Conservation (phyloP, 92 coral and sea anemone genomes). For the Porites lobata region DNA sequence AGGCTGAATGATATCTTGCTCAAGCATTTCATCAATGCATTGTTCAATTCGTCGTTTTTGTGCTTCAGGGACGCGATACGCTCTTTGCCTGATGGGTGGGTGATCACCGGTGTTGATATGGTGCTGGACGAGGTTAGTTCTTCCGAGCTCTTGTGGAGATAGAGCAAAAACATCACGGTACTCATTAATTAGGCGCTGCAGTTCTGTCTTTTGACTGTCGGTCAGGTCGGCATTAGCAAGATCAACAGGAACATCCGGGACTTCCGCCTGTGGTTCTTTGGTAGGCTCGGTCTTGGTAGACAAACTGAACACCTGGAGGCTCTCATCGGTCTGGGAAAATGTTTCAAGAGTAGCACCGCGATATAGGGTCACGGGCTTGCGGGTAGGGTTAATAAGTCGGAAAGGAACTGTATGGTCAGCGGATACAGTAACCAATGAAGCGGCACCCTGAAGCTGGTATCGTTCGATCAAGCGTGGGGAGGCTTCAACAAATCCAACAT, state of each 20-base stretch:
- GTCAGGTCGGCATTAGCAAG: slow-evolving; percentile 3
- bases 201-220: slow-evolving; percentile 6
- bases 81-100: slow-evolving; percentile 24
- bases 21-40: slow-evolving; percentile 25
- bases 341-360: not conserved
- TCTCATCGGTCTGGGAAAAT: no score
- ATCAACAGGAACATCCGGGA: not conserved
- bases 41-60: slow-evolving; percentile 13
- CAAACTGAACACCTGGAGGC: no score
- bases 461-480: not conserved
- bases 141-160: slow-evolving; percentile 27
- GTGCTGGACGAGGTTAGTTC: slow-evolving; percentile 16
- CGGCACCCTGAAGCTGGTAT: not conserved
- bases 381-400: not conserved
- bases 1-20: slow-evolving; percentile 30
- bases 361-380: not conserved
- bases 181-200: slow-evolving; percentile 9
- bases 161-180: slow-evolving; percentile 43
- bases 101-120: slow-evolving; percentile 47
- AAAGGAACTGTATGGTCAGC: not conserved
- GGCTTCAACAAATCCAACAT: not conserved
- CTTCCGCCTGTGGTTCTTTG: no score
- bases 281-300: no score
- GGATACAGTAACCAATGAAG: not conserved
- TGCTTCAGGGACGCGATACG: slow-evolving; percentile 38